These are phyloP conservation scores for Drosophila quinaria DNA, from an alignment of 2,888 invertebrate genomes.

Conservation along the genomic window DNA sequence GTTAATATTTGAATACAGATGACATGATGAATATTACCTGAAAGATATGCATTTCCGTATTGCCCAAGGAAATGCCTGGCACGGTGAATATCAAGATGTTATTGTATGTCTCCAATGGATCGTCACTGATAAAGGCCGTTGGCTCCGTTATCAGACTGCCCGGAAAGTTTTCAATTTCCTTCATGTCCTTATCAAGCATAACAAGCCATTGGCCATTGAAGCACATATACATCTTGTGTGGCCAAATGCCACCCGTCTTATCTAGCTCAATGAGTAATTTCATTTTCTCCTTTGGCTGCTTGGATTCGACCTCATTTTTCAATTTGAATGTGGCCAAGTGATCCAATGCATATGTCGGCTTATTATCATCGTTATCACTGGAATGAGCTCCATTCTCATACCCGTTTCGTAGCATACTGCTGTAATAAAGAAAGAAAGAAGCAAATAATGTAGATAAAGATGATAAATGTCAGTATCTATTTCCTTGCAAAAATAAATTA, in stretches of 20 bases:
- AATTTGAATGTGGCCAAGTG: constrained; percentile 99
- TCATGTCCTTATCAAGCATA: constrained; percentile 97
- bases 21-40: constrained; percentile 87
- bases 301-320: constrained; percentile 94
- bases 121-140: constrained; percentile 97
- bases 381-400: constrained; percentile 66
- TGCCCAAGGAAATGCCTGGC: constrained; percentile 89
- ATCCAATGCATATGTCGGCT: constrained; percentile 95
- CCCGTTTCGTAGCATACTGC: constrained; percentile 75
- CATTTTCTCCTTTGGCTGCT: constrained; percentile 96
- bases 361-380: constrained; percentile 69
- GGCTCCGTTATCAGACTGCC: constrained; percentile 96
- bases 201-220: constrained; percentile 95
- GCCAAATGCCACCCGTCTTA: constrained; percentile 98
- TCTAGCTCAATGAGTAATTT: constrained; percentile 95
- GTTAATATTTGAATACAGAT: background rate
- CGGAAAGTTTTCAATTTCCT: constrained; percentile 98
- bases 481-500: constrained; percentile 10
- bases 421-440: constrained; percentile 1
- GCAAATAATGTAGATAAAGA: constrained; percentile 1
- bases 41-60: constrained; percentile 98
- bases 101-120: constrained; percentile 98
- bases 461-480: background rate
- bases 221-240: constrained; percentile 97
- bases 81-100: constrained; percentile 99